These are phyloP conservation scores for Ictidomys tridecemlineatus DNA, from an alignment of 2,113 vertebrate species.

Conservation along the genomic window DNA sequence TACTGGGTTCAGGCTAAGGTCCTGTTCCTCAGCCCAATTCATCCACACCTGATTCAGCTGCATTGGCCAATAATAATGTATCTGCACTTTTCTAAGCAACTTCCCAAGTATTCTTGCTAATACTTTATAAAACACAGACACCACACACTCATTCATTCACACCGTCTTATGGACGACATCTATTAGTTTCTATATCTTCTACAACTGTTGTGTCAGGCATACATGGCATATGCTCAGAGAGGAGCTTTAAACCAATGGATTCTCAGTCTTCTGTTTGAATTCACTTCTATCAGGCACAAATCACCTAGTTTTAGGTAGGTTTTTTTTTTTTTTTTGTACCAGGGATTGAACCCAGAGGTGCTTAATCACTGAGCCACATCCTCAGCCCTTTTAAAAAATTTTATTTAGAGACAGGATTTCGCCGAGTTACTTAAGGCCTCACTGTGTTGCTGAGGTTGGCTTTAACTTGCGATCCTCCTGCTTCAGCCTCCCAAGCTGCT, in stretches of 20 bases:
- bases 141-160: background rate
- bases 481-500: too few relatives aligned
- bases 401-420: too few relatives aligned
- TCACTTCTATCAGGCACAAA: slow-evolving; percentile 33
- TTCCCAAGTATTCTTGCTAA: background rate
- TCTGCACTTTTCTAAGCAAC: background rate
- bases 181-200: background rate
- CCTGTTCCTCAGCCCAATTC: background rate
- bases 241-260: slow-evolving; percentile 27
- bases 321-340: too few relatives aligned
- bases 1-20: background rate
- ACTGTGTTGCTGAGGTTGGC: too few relatives aligned
- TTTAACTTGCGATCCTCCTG: too few relatives aligned
- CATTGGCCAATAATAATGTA: background rate
- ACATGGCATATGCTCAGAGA: background rate
- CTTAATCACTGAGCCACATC: too few relatives aligned
- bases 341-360: too few relatives aligned
- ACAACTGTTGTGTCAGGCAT: background rate
- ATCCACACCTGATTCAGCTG: background rate
- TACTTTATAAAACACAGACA: background rate
- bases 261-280: slow-evolving; percentile 55
- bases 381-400: too few relatives aligned
- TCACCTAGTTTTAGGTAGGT: background rate
- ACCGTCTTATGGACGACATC: background rate
- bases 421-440: too few relatives aligned